Evolutionary conservation across 2,113 vertebrate genomes (phyloP).

Genomic region (Chloropsis cyanopogon): DNA sequence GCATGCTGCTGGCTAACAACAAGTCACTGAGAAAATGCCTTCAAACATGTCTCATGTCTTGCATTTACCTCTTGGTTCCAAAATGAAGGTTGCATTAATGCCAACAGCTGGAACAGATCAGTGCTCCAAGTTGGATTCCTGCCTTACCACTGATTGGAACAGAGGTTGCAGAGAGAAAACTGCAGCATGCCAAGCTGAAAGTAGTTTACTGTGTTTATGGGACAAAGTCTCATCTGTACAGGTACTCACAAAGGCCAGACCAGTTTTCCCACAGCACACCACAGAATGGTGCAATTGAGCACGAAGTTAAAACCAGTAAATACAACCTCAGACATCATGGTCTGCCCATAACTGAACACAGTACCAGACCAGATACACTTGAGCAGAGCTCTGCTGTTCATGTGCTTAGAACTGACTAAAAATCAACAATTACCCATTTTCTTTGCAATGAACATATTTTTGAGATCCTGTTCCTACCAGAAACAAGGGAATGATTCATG

Average conservation of each 20-base stretch:
- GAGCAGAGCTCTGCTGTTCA: background rate
- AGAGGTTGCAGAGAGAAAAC: background rate
- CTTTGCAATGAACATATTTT: background rate
- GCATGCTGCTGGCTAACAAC: background rate
- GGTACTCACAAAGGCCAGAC: slow-evolving; percentile 18
- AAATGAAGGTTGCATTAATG: slow-evolving; percentile 30
- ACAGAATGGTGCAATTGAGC: background rate
- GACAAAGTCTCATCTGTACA: slow-evolving; percentile 47
- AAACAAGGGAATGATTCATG: background rate
- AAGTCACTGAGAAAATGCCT: slow-evolving; percentile 20
- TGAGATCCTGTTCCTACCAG: background rate
- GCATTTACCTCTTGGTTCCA: slow-evolving; percentile 24
- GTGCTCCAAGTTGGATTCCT: slow-evolving; percentile 13
- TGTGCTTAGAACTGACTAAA: background rate
- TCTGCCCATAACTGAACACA: background rate
- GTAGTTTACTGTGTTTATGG: slow-evolving; percentile 16
- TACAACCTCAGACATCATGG: background rate
- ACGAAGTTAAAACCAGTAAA: background rate
- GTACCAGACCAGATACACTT: background rate
- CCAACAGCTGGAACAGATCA: slow-evolving; percentile 60
- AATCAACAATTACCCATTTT: background rate
- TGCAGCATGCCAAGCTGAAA: slow-evolving; percentile 25
- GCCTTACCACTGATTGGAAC: slow-evolving; percentile 8
- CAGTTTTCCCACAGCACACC: background rate
- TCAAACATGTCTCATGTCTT: background rate